A percentile compares a stretch with the other conserved stretches of the same genome.
phyloP scores from a whole-genome alignment of 2,113 vertebrate species.

The Caracal caracal region DNA sequence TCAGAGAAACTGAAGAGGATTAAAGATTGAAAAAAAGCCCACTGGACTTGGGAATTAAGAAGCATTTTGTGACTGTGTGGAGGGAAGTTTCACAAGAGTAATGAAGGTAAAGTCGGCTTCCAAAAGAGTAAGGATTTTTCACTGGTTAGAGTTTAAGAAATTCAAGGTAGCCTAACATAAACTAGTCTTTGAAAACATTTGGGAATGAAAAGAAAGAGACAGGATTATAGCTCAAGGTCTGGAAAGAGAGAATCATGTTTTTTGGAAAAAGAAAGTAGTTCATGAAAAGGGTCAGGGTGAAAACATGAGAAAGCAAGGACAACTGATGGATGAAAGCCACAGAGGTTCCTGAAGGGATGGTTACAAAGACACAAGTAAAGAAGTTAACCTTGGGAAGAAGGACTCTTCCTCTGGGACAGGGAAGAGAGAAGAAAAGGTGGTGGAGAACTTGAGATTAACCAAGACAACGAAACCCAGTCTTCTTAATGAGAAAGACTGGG shows the following conservation, averaged over 20 bases:
- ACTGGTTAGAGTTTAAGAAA: constrained; percentile 24
- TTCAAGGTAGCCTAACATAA: neutral
- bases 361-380: neutral
- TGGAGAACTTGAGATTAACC: neutral
- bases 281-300: constrained; percentile 12
- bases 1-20: neutral
- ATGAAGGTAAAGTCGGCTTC: neutral
- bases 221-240: neutral
- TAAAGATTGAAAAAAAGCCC: neutral
- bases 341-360: neutral
- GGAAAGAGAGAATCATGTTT: neutral
- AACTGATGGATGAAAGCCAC: neutral
- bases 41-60: neutral
- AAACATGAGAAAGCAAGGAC: neutral
- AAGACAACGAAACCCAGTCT: neutral
- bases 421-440: neutral
- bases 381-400: neutral
- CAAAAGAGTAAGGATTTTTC: neutral
- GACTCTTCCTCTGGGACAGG: neutral
- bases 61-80: neutral
- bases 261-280: constrained; percentile 8
- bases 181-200: neutral
- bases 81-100: neutral
- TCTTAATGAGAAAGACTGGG: neutral
- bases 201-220: neutral